phyloP scores from a whole-genome alignment of 2,888 invertebrate genomes.

The Dicycla oo region DNA sequence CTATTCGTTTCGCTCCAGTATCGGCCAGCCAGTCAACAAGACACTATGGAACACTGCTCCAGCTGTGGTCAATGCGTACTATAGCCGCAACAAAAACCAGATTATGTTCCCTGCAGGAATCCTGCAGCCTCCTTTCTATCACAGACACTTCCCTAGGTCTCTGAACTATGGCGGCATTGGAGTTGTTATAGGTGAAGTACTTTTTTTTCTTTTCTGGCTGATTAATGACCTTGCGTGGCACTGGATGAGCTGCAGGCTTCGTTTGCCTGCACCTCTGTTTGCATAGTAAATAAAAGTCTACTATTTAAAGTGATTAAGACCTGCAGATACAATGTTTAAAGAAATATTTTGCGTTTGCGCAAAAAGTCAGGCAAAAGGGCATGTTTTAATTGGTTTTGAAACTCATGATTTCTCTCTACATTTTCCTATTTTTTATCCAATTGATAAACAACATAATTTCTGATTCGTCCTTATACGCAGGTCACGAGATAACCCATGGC shows the following conservation, averaged over 20 bases:
- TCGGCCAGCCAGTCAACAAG: slow-evolving; percentile 94
- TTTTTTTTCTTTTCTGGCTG: not conserved
- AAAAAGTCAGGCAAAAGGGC: not conserved
- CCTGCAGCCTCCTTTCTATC: slow-evolving; percentile 98
- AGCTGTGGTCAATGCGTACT: slow-evolving; percentile 98
- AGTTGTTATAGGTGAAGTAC: slow-evolving; percentile 93
- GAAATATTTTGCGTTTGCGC: not conserved
- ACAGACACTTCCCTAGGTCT: slow-evolving; percentile 94
- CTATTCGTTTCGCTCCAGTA: slow-evolving; percentile 76
- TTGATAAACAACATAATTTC: not conserved
- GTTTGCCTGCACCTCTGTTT: not conserved
- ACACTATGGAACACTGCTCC: slow-evolving; percentile 96
- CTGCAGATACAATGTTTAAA: not conserved
- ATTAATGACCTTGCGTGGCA: not conserved
- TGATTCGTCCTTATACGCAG: slow-evolving; percentile 63
- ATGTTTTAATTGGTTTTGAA: not conserved
- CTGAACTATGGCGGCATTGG: slow-evolving; percentile 97
- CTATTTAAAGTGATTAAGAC: not conserved
- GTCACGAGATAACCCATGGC: slow-evolving; percentile 97
- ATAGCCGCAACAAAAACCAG: slow-evolving; percentile 98
- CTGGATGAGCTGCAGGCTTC: not conserved
- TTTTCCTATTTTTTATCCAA: not conserved
- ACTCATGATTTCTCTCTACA: not conserved
- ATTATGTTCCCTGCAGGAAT: slow-evolving; percentile 99
- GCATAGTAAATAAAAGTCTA: not conserved